Evolutionary conservation across 2,797 vertebrate genomes (phyloP), one percentile per base, ranked within the genome.

Genomic region (Setipinna tenuifilis): DNA sequence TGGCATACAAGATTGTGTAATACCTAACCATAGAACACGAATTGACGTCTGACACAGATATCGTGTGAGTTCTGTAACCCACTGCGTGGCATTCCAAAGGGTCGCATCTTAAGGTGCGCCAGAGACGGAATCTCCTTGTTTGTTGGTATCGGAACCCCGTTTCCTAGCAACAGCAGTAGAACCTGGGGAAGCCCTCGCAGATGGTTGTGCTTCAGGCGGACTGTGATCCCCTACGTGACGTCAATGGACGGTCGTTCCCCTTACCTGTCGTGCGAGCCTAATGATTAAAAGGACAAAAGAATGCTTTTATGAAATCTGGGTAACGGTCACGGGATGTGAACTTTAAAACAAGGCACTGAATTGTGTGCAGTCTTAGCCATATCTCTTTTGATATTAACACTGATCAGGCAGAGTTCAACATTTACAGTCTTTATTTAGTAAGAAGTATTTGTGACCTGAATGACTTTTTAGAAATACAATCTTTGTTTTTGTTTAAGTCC

Each of bases 111-210:
- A 90, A 93, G 93, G 93, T 92, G 93, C 85, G 93, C 88, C 92
- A 82, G 78, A 19, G 35, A 86, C 91, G 93, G 93, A 94, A 91
- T 81, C 90, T 85, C 88, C n/a, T 9, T 94, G 92, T 94, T 95
- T 93, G 90, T 86, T 88, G 89, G 91, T 85, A 92, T 35, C 28
- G 93, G 92, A 94, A 90, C 87, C 90, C 91, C 44, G 91, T 83
- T 28, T 81, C 95, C 92, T 93, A 89, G 95, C 93, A 94, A 95
- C 94, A 0, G 17, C 14, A 50, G 6, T 75, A 78, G 7, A 28
- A 23, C 59, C 62, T 71, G 90, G 92, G 95, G 95, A 94, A 95
- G 91, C 89, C 95, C 95, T 94, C 86, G 16, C 3, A 35, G 88
- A 90, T 65, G 25, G 3, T 48, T 54, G 48, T 17, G 5, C 87